Percentiles rank a stretch among this genome's conserved stretches.
Evolutionary conservation across 2,888 invertebrate species (phyloP).

Genomic region (Autographa pulchrina): DNA sequence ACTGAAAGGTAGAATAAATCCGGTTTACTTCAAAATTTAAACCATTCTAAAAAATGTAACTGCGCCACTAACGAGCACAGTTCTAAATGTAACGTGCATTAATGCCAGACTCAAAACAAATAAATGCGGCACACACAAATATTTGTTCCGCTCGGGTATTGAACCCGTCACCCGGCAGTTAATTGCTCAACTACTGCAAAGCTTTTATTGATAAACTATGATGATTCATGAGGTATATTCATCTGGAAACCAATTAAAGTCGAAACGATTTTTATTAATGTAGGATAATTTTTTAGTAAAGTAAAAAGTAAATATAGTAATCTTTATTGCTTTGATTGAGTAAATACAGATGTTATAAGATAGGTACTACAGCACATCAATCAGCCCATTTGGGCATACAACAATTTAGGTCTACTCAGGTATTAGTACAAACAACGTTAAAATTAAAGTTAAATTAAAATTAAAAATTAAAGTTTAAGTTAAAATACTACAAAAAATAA

Average conservation of each 20-base stretch:
- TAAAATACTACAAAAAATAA: too few species aligned
- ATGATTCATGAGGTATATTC: background rate
- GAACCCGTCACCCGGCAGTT: background rate
- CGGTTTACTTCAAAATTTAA: background rate
- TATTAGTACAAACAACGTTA: too few species aligned
- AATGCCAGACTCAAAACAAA: conserved; percentile 4
- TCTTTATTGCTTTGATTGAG: too few species aligned
- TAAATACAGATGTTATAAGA: too few species aligned
- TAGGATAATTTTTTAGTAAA: background rate
- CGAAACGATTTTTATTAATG: background rate
- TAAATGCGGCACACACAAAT: conserved; percentile 1
- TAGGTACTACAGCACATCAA: too few species aligned
- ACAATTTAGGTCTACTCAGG: too few species aligned
- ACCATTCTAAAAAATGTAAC: background rate
- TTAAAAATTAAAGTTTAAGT: too few species aligned
- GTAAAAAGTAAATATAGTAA: too few species aligned
- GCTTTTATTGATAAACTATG: background rate
- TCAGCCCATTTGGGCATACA: too few species aligned
- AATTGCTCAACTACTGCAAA: background rate
- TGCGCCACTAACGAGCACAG: background rate
- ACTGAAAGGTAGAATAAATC: background rate
- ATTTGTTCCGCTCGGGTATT: conserved; percentile 1
- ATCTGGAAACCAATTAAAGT: background rate
- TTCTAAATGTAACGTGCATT: conserved; percentile 2
- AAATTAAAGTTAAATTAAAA: too few species aligned